Percentiles rank a stretch among this genome's conserved stretches.
Conservation (phyloP, 1,140 invertebrate genomes). For the Diorhabda elongata region DNA sequence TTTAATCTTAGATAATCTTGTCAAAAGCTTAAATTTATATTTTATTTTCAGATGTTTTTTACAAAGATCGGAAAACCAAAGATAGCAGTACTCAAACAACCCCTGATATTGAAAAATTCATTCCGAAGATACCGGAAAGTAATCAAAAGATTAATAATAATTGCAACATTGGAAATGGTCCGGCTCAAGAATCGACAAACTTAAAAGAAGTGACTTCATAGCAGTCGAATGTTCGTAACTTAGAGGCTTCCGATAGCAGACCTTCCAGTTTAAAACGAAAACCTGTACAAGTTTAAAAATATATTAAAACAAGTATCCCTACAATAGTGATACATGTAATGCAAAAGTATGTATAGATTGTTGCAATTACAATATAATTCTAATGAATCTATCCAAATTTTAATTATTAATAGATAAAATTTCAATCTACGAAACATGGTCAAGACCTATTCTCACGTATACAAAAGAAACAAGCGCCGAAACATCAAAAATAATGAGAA, state of each 20-base stretch:
- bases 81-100: slow-evolving; percentile 42
- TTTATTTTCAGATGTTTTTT: slow-evolving; percentile 8
- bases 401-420: too few species aligned
- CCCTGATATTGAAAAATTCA: slow-evolving; percentile 24
- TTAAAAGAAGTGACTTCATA: slow-evolving; percentile 43
- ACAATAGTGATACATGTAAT: too few species aligned
- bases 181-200: slow-evolving; percentile 29
- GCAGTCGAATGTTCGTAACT: slow-evolving; percentile 31
- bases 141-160: slow-evolving; percentile 42
- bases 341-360: too few species aligned
- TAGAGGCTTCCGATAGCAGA: slow-evolving; percentile 24
- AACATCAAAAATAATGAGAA: too few species aligned
- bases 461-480: too few species aligned
- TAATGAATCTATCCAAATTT: too few species aligned
- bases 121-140: slow-evolving; percentile 29
- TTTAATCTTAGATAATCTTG: background rate
- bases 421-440: too few species aligned
- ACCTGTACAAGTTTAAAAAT: slow-evolving; percentile 32
- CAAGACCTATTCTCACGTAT: too few species aligned
- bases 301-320: too few species aligned
- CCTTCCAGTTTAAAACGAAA: slow-evolving; percentile 43
- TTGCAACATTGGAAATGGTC: slow-evolving; percentile 42
- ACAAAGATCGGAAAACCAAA: slow-evolving; percentile 28
- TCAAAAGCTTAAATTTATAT: background rate
- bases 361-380: too few species aligned